These are phyloP conservation scores for Heliconius ethilla DNA, from an alignment of 2,888 invertebrate species.

Conservation along the genomic window DNA sequence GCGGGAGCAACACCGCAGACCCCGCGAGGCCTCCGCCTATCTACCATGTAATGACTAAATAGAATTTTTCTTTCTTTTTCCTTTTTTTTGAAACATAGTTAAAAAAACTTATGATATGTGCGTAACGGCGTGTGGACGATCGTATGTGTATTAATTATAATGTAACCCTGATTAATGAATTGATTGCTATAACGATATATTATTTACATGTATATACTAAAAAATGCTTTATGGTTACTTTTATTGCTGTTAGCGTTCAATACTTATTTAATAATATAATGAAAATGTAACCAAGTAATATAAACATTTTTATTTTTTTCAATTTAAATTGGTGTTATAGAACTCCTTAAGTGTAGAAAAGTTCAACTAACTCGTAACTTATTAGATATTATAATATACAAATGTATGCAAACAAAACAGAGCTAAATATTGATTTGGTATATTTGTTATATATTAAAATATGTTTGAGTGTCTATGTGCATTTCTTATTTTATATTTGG, in stretches of 20 bases:
- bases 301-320: too few relatives aligned
- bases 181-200: conserved; percentile 52
- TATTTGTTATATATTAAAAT: not conserved
- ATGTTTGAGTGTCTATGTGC: not conserved
- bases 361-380: not conserved
- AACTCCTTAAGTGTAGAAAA: not conserved
- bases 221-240: not conserved
- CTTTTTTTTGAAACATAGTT: conserved; percentile 73
- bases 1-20: conserved; percentile 57
- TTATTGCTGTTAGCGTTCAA: not conserved
- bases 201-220: not conserved
- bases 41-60: conserved; percentile 76
- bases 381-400: not conserved
- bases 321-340: not conserved
- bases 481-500: too few relatives aligned
- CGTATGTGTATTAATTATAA: conserved; percentile 73
- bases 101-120: conserved; percentile 79
- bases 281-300: not conserved
- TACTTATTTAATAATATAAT: not conserved
- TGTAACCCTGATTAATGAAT: conserved; percentile 61
- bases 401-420: not conserved
- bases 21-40: conserved; percentile 64
- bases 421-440: not conserved
- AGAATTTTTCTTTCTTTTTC: conserved; percentile 74
- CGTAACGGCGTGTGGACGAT: conserved; percentile 79